Conservation (phyloP, 2,113 vertebrate genomes). For the Cyphomyrus plagiostoma region DNA sequence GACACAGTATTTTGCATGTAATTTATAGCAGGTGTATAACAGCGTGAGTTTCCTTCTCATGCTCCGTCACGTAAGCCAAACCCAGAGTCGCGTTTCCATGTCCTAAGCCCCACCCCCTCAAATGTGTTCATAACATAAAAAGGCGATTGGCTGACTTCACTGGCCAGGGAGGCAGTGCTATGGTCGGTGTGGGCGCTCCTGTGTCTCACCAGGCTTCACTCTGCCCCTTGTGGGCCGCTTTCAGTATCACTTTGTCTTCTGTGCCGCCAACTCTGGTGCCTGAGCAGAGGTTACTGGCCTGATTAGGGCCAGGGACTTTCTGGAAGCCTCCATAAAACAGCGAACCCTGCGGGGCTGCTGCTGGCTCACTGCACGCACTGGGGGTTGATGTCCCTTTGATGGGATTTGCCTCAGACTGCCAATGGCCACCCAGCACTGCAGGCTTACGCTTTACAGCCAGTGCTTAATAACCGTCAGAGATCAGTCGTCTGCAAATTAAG, state of each 20-base stretch:
- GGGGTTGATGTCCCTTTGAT: neutral
- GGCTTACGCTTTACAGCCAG: constrained; percentile 27
- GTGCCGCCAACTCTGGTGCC: neutral
- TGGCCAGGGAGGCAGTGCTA: neutral
- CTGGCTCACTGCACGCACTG: neutral
- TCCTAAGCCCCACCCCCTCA: neutral
- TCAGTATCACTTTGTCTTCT: neutral
- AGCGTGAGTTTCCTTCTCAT: neutral
- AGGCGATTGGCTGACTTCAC: neutral
- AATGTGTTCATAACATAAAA: neutral
- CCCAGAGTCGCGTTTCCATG: neutral
- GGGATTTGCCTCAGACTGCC: neutral
- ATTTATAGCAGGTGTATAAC: neutral
- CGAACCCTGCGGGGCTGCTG: neutral
- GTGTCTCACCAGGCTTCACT: neutral
- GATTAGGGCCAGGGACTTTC: neutral
- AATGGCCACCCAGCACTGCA: neutral
- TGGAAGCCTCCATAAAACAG: neutral
- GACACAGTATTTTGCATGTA: neutral
- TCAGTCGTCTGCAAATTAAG: constrained; percentile 17
- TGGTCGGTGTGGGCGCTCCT: neutral
- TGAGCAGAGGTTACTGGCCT: neutral
- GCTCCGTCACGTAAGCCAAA: neutral
- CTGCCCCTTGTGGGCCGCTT: neutral
- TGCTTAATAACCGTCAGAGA: constrained; percentile 30